Conservation (phyloP, 2,797 vertebrate species). For the Chelon labrosus region DNA sequence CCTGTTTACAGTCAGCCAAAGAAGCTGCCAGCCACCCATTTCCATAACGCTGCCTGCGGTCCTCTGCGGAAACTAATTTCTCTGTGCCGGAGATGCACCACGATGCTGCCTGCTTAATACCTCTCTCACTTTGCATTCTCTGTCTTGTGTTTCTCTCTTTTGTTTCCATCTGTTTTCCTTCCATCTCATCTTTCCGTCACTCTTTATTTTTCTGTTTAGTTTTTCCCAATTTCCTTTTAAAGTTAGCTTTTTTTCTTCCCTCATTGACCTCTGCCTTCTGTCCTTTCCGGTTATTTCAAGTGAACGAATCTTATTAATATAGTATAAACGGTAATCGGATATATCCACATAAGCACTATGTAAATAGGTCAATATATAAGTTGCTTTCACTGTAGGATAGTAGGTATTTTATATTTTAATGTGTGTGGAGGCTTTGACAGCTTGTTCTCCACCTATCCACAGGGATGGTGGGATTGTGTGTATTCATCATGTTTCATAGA, state of each 20-base stretch:
- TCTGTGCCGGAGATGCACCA: constrained; percentile 74
- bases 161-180: constrained; percentile 58
- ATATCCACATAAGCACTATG: too few species aligned
- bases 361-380: constrained; percentile 12
- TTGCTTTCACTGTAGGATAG: background rate
- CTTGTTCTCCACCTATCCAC: background rate
- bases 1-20: constrained; percentile 88
- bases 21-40: constrained; percentile 86
- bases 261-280: constrained; percentile 1
- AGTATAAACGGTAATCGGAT: background rate
- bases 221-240: constrained; percentile 6
- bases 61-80: constrained; percentile 81
- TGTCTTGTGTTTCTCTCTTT: constrained; percentile 68
- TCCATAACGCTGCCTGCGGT: constrained; percentile 84
- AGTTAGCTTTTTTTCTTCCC: constrained; percentile 36
- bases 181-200: constrained; percentile 53
- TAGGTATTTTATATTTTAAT: constrained; percentile 19
- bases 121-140: constrained; percentile 73
- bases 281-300: constrained; percentile 31
- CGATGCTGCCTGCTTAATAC: constrained; percentile 65
- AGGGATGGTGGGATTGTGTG: background rate
- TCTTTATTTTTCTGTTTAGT: constrained; percentile 26
- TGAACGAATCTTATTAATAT: background rate
- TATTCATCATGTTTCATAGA: background rate
- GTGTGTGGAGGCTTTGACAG: background rate